phyloP scores from a whole-genome alignment of 1,140 invertebrate species.

The Homarus americanus region DNA sequence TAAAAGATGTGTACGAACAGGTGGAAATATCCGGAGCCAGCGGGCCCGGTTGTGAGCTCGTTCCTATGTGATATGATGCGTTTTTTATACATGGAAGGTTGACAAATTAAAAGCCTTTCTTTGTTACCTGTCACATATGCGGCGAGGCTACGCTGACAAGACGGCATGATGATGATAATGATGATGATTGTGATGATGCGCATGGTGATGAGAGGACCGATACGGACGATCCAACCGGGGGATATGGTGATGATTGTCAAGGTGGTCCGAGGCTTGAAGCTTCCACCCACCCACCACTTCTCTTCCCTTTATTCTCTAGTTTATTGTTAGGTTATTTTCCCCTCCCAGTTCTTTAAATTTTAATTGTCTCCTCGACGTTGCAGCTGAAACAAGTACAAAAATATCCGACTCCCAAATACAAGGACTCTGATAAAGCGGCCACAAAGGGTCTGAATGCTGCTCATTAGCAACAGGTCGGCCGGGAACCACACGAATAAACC shows the following conservation, averaged over 20 bases:
- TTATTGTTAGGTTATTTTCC: too few relatives aligned
- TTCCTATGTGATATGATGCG: constrained; percentile 51
- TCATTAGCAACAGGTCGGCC: neutral
- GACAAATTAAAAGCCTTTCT: constrained; percentile 72
- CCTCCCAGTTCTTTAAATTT: too few relatives aligned
- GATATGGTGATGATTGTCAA: too few relatives aligned
- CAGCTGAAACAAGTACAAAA: too few relatives aligned
- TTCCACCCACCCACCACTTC: too few relatives aligned
- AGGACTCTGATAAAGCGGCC: too few relatives aligned
- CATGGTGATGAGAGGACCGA: constrained; percentile 46
- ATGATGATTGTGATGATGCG: constrained; percentile 66
- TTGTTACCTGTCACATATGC: constrained; percentile 70
- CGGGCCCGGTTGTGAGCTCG: constrained; percentile 9
- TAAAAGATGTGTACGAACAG: constrained; percentile 26
- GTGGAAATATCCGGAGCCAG: neutral
- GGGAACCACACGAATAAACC: neutral
- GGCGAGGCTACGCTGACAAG: constrained; percentile 43
- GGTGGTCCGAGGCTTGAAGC: too few relatives aligned
- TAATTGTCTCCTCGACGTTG: too few relatives aligned
- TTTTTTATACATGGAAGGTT: constrained; percentile 57
- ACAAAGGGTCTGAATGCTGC: neutral
- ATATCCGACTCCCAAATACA: too few relatives aligned
- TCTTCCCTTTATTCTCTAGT: too few relatives aligned
- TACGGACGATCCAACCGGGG: constrained; percentile 9
- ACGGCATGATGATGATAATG: constrained; percentile 64